These are phyloP conservation scores for Calliopsis andreniformis DNA, from an alignment of 1,140 invertebrate genomes.

Conservation along the genomic window DNA sequence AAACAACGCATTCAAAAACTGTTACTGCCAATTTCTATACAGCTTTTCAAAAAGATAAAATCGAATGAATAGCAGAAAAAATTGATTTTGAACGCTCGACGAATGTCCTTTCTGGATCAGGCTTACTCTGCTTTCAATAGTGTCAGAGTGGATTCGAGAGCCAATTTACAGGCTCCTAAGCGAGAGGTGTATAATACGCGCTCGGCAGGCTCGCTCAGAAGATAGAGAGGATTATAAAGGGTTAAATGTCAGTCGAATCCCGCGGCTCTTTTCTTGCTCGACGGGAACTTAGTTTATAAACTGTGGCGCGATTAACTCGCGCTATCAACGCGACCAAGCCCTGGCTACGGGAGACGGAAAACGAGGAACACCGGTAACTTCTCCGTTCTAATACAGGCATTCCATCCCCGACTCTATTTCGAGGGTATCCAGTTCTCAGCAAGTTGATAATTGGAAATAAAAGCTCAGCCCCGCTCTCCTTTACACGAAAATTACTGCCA, in stretches of 20 bases:
- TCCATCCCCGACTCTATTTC: conserved; percentile 15
- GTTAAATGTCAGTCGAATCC: conserved; percentile 22
- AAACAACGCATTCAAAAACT: not conserved
- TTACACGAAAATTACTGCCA: not conserved
- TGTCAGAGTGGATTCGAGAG: not conserved
- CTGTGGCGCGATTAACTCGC: conserved; percentile 55
- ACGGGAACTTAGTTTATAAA: conserved; percentile 58
- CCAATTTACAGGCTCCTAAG: not conserved
- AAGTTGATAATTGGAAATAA: conserved; percentile 67
- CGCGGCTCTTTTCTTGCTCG: conserved; percentile 17
- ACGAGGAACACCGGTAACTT: conserved; percentile 41
- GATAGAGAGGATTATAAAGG: conserved; percentile 18
- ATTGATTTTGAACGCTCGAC: too few relatives aligned
- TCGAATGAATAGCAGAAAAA: too few relatives aligned
- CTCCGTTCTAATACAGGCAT: conserved; percentile 40
- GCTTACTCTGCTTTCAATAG: not conserved
- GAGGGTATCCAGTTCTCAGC: conserved; percentile 37
- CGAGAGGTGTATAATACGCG: not conserved
- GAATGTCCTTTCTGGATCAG: too few relatives aligned
- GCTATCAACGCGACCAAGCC: conserved; percentile 47
- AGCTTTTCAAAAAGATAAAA: not conserved
- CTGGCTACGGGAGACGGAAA: conserved; percentile 12
- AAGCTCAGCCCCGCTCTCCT: conserved; percentile 7
- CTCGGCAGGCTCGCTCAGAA: not conserved
- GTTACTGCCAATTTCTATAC: not conserved